These are phyloP conservation scores for Cyanocitta stelleri DNA, from an alignment of 2,113 vertebrate genomes.

Conservation along the genomic window DNA sequence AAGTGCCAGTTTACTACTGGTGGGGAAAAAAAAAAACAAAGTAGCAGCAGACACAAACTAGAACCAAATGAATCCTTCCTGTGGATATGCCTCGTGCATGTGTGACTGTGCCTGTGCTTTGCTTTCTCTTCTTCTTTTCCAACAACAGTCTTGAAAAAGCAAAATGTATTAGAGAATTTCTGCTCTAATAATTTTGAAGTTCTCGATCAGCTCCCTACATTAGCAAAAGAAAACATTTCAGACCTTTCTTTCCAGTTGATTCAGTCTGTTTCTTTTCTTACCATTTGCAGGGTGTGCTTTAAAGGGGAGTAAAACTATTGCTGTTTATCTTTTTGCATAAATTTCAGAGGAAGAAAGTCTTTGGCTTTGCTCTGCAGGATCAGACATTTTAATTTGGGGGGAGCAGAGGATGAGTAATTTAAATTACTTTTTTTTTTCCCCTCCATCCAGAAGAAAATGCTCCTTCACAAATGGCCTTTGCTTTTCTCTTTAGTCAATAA, in stretches of 20 bases:
- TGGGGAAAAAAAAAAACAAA: not conserved
- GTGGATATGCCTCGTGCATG: not conserved
- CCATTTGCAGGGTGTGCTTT: not conserved
- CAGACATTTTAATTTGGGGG: not conserved
- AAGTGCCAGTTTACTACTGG: not conserved
- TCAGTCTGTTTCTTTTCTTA: not conserved
- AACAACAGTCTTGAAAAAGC: not conserved
- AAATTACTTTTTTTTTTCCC: not conserved
- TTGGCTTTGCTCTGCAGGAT: not conserved
- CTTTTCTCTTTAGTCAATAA: constrained; percentile 34
- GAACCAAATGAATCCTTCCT: constrained; percentile 21
- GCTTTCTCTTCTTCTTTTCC: not conserved
- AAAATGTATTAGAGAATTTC: not conserved
- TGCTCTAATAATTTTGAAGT: not conserved
- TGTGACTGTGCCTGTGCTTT: not conserved
- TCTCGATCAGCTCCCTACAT: not conserved
- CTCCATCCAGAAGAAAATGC: not conserved
- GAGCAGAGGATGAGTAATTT: not conserved
- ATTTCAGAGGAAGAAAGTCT: not conserved
- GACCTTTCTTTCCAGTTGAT: not conserved
- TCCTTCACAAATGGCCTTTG: constrained; percentile 34
- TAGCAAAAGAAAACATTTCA: not conserved
- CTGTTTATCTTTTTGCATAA: not conserved
- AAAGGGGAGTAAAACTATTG: not conserved
- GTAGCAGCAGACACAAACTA: not conserved